Conservation (phyloP, 2,113 vertebrate species). For the Dipodomys ordii region DNA sequence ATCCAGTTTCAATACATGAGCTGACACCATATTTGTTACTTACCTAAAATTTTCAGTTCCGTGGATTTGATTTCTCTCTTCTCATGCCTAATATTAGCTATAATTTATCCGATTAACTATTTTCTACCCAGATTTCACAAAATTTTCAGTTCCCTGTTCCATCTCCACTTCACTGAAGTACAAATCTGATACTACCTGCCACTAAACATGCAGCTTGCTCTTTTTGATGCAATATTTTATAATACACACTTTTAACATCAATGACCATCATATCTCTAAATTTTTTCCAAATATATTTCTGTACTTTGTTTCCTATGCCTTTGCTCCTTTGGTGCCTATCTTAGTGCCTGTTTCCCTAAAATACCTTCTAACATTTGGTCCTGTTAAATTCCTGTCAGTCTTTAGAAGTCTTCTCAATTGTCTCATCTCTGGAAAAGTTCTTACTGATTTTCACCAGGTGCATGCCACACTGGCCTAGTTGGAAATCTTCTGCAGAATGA, state of each 20-base stretch:
- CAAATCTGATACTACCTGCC: background rate
- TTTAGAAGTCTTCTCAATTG: background rate
- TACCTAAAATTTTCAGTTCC: background rate
- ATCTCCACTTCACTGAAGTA: background rate
- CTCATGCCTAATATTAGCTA: background rate
- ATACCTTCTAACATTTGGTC: background rate
- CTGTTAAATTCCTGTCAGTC: background rate
- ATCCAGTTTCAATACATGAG: background rate
- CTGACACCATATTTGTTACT: background rate
- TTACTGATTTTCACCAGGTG: background rate
- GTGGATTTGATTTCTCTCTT: background rate
- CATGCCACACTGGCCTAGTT: background rate
- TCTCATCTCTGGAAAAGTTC: fast-evolving
- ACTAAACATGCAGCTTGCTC: background rate
- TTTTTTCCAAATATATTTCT: background rate
- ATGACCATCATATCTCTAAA: background rate
- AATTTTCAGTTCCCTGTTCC: background rate
- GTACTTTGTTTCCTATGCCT: background rate
- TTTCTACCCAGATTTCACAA: background rate
- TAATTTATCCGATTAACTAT: background rate
- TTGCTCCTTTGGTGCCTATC: background rate
- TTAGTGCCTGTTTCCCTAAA: background rate
- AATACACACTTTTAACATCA: background rate
- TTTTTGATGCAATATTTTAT: background rate
- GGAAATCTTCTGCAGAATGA: background rate